Base-by-base conservation (phyloP, 2,888 invertebrate species). In the Ormia ochracea region DNA sequence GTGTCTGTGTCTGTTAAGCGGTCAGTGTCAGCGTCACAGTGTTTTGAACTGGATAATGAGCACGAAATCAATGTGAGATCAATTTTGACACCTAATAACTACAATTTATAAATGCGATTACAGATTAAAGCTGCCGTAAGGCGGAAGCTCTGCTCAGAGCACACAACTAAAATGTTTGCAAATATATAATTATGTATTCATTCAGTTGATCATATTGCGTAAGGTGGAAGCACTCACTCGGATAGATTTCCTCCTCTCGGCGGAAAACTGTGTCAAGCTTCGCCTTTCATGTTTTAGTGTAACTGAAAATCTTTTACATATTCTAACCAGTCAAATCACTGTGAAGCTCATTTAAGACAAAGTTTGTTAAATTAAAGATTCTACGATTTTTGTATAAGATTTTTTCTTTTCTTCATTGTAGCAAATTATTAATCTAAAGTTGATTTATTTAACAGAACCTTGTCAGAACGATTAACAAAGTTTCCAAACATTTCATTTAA, bases 11-110 rank as follows among this genome's bases (percentile, higher is more conserved):
- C 41, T 58, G 72, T 72, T 76, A 80, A 72, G 80, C 76, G 80
- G 76, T 80, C 80, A 80, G 80, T 80, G 80, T 80, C 80, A 80
- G 45, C 66, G 79, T 75, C 79, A 80, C 72, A 80, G 72, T 76
- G 72, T 72, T 73, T 50, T 80, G 61, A 80, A 80, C 66, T 80
- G 80, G 72, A 80, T 76, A 80, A 80, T 80, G 36, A 76, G 72
- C 63, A 43, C 68, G 48, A 69, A 69, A 76, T 73, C 72, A 76
- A 73, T 73, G 72, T 50, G 45, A 58, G 36, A 73, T 69, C 63
- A 70, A 63, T 77, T 75, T 23, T 63, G 31, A 63, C 63, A 63
- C 28, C 45, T 48, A 45, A 31, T 54, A 74, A 76, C 36, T 56
- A 56, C 19, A 54, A 54, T 45, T 54, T 45, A 33, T n/a, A 26